Base-by-base conservation (phyloP, 2,888 invertebrate genomes). In the Tenthredo amoena region DNA sequence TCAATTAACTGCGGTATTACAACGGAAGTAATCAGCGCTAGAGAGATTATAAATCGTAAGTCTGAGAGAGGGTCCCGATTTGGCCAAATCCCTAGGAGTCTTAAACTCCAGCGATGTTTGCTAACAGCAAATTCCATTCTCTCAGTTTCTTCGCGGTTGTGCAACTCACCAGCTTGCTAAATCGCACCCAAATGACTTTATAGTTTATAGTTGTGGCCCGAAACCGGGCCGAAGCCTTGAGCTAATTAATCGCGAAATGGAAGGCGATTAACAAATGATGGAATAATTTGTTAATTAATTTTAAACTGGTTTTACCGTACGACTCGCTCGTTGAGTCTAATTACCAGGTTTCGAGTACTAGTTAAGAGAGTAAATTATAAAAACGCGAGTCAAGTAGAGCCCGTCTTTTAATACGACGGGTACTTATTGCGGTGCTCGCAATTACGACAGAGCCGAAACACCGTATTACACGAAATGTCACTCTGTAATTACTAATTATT, bases 61-160 rank as follows among this genome's bases (percentile, higher is more conserved):
- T 65, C 9, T 15, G 86, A 58, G 10, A 74, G 81, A n/a, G 47
- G 74, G 76, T 86, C 84, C 34, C 85, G 76, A 40, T 79, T 15
- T 9, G 87, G 85, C 86, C 87, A 88, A 47, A 85, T 50, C 10
- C 86, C 86, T 31, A 85, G 37, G 43, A 65, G 79, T 37, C 55
- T 71, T 7, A 85, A 37, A 26, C 85, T 65, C 37, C 65, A 82
- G 71, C 85, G 85, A 85, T 85, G 77, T 26, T 31, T 31, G 55
- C 81, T 68, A 31, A 85, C 68, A 26, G 55, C 81, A 7, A 82
- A 85, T 50, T 85, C 85, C 79, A 85, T 79, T 31, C 7, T 79
- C 77, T 31, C 31, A 37, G 21, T 68, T 65, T 65, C 31, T 81
- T 21, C n/a, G 34, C 68, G 34, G 34, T 34, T 68, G 15, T 15